Evolutionary conservation across 2,888 invertebrate genomes (phyloP).

Genomic region (Neoitamus cyanurus): DNA sequence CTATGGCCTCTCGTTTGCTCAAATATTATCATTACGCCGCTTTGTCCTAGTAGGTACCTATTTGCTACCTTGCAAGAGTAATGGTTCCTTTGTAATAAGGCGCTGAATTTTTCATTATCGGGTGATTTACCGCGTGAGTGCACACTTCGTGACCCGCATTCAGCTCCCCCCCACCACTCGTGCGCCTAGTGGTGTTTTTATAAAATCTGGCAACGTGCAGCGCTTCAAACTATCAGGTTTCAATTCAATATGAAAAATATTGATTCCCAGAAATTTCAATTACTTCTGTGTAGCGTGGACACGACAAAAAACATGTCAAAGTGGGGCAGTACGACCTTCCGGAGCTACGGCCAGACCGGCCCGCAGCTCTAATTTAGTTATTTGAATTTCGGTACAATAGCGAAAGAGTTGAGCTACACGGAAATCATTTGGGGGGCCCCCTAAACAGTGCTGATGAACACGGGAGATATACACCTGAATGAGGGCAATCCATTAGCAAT

Average conservation of each 20-base stretch:
- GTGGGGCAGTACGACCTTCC: background rate
- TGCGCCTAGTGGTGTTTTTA: background rate
- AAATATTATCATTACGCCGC: conserved; percentile 30
- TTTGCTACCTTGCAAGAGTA: background rate
- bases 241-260: background rate
- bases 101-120: background rate
- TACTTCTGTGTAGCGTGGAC: background rate
- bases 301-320: background rate
- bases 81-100: background rate
- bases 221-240: background rate
- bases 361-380: background rate
- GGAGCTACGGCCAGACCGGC: background rate
- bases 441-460: background rate
- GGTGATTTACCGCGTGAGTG: background rate
- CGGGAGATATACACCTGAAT: background rate
- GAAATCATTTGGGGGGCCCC: background rate
- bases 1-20: conserved; percentile 39
- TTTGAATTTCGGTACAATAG: background rate
- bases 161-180: background rate
- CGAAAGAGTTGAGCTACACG: background rate
- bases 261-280: background rate
- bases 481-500: conserved; percentile 13
- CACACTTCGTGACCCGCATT: background rate
- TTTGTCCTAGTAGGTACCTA: background rate
- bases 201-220: background rate